These are phyloP conservation scores for Athrips mouffetella DNA, from an alignment of 2,888 invertebrate genomes.

Conservation along the genomic window DNA sequence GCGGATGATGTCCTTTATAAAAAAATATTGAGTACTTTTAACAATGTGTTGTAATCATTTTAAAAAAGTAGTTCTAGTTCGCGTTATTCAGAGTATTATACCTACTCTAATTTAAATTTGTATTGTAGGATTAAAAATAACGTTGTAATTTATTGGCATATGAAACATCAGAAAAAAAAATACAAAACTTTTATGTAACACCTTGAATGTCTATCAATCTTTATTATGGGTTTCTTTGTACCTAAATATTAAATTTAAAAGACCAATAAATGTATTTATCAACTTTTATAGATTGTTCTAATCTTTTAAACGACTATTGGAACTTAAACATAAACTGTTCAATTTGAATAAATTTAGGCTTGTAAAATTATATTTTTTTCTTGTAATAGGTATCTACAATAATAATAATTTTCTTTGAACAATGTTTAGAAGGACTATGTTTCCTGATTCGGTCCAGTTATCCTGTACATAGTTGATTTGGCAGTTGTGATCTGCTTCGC, in stretches of 20 bases:
- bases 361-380: background rate
- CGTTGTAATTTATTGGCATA: too few relatives aligned
- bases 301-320: background rate
- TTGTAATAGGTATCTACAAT: constrained; percentile 30
- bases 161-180: too few relatives aligned
- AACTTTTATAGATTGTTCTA: constrained; percentile 1
- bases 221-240: constrained; percentile 15
- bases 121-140: too few relatives aligned
- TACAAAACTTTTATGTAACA: too few relatives aligned
- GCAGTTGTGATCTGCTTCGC: constrained; percentile 53
- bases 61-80: too few relatives aligned
- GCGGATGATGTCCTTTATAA: too few relatives aligned
- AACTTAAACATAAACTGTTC: constrained; percentile 1
- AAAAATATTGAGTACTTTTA: too few relatives aligned
- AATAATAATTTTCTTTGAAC: constrained; percentile 31
- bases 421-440: constrained; percentile 42
- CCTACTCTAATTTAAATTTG: too few relatives aligned
- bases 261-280: constrained; percentile 2
- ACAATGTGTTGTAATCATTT: too few relatives aligned
- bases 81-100: too few relatives aligned
- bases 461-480: constrained; percentile 23
- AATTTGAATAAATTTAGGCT: background rate
- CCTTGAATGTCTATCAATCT: too few relatives aligned
- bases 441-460: constrained; percentile 34
- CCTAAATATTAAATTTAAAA: background rate